These are phyloP conservation scores for Dexiosoma caninum DNA, from an alignment of 2,888 invertebrate species.

Conservation along the genomic window DNA sequence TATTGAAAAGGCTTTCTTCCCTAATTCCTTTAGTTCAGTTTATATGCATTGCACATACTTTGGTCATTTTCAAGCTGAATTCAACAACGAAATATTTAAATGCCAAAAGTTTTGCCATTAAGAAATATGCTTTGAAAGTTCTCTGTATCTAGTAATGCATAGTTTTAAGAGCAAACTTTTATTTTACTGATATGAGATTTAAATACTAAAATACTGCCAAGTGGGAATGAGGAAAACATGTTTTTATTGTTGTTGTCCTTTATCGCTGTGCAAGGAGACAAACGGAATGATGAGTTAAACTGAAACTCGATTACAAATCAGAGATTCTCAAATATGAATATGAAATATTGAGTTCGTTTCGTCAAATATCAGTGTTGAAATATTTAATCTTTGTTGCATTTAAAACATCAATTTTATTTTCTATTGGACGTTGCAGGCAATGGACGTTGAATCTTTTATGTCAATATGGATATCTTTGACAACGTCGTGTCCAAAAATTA, in stretches of 20 bases:
- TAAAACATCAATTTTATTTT: too few relatives aligned
- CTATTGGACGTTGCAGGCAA: too few relatives aligned
- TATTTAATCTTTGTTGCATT: too few relatives aligned
- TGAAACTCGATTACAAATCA: background rate
- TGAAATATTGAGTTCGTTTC: too few relatives aligned
- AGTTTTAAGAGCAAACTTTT: conserved; percentile 13
- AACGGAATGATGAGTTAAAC: background rate
- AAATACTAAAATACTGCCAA: conserved; percentile 3
- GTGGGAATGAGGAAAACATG: background rate
- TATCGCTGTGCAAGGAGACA: too few relatives aligned
- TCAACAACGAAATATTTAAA: background rate
- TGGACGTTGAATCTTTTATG: too few relatives aligned
- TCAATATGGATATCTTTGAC: too few relatives aligned
- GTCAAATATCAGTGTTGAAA: too few relatives aligned
- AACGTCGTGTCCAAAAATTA: too few relatives aligned
- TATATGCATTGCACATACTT: background rate
- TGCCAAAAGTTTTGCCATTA: background rate
- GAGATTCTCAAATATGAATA: background rate
- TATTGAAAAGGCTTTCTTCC: background rate
- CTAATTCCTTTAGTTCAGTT: background rate
- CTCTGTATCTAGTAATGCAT: background rate
- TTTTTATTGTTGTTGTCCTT: too few relatives aligned
- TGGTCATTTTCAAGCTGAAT: background rate
- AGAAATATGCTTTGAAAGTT: background rate
- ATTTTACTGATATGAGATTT: conserved; percentile 10